Evolutionary conservation across 2,797 vertebrate species (phyloP).

Genomic region (Adelosebastes latens): DNA sequence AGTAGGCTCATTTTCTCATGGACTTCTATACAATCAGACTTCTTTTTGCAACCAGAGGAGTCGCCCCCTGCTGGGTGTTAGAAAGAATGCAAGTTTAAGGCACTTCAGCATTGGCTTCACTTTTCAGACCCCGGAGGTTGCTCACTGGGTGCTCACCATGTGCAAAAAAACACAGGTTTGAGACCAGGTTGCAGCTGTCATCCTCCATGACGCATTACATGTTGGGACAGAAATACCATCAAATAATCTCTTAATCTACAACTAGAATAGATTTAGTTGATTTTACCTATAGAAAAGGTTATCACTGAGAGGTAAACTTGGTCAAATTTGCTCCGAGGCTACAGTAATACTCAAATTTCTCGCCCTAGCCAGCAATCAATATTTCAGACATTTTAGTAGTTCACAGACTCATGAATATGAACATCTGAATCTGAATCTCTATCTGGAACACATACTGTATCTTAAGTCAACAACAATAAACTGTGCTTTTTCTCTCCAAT

Average conservation of each 20-base stretch:
- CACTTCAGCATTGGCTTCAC: too few species aligned
- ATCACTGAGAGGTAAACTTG: slow-evolving; percentile 25
- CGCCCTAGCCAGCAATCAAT: slow-evolving; percentile 39
- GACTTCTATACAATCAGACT: too few species aligned
- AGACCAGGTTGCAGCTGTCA: neutral
- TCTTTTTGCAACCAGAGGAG: too few species aligned
- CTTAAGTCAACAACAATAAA: slow-evolving; percentile 26
- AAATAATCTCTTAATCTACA: slow-evolving; percentile 5
- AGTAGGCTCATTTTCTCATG: too few species aligned
- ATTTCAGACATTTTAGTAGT: slow-evolving; percentile 55
- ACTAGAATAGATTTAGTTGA: neutral
- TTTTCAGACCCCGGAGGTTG: too few species aligned
- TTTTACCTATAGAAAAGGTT: slow-evolving; percentile 2
- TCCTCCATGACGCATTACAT: neutral
- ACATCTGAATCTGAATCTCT: slow-evolving; percentile 43
- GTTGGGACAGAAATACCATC: neutral
- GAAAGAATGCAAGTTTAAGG: too few species aligned
- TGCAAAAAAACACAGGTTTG: neutral
- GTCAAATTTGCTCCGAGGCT: neutral
- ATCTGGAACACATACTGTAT: slow-evolving; percentile 27
- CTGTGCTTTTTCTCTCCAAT: neutral
- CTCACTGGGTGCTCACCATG: too few species aligned
- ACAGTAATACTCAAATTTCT: slow-evolving; percentile 37
- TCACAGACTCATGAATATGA: slow-evolving; percentile 46
- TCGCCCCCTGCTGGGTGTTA: too few species aligned